Evolutionary conservation across 2,797 vertebrate genomes (phyloP).

Genomic region (Sparidentex hasta): DNA sequence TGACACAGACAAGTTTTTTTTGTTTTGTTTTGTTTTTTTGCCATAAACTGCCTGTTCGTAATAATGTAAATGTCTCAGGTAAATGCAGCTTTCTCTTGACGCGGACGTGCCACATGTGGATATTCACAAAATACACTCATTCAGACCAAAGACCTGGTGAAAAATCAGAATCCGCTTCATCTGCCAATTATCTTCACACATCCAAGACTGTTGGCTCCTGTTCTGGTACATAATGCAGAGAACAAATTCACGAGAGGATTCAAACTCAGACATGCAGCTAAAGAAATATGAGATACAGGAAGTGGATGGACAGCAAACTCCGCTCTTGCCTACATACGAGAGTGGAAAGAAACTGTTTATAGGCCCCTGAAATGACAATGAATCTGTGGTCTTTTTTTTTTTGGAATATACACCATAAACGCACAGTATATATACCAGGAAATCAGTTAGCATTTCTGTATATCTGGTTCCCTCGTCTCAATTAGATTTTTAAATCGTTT

Average conservation of each 20-base stretch:
- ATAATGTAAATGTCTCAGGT: conserved; percentile 12
- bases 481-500: too few relatives aligned
- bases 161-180: background rate
- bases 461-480: too few relatives aligned
- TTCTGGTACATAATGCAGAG: background rate
- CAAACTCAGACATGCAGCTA: background rate
- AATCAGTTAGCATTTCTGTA: background rate
- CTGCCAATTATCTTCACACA: too few relatives aligned
- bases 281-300: background rate
- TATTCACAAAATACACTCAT: background rate
- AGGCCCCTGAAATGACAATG: background rate
- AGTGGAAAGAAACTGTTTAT: too few relatives aligned
- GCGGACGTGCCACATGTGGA: background rate
- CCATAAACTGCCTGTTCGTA: conserved; percentile 3
- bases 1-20: background rate
- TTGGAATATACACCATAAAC: conserved; percentile 3
- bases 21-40: conserved; percentile 8
- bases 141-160: background rate
- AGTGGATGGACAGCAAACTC: background rate
- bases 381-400: conserved; percentile 26
- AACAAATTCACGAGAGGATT: background rate
- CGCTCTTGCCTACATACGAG: too few relatives aligned
- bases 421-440: too few relatives aligned
- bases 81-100: background rate
- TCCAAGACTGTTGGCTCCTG: background rate